phyloP scores from a whole-genome alignment of 1,140 invertebrate genomes.

The Procambarus virginalis region DNA sequence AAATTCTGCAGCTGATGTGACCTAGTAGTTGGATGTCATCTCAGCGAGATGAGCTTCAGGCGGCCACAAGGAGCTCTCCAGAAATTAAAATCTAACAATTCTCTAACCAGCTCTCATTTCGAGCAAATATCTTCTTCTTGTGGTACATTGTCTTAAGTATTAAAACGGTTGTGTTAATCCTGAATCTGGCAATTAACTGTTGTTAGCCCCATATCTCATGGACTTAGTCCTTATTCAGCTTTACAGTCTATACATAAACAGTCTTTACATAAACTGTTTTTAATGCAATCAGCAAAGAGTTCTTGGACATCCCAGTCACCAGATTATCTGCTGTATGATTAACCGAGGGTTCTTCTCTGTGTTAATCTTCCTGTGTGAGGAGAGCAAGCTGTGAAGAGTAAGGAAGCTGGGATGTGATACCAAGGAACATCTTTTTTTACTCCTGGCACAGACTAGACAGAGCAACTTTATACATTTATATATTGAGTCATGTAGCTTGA shows the following conservation, averaged over 20 bases:
- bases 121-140: no score
- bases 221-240: neutral
- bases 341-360: neutral
- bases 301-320: slow-evolving; percentile 11
- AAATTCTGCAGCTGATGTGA: no score
- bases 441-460: slow-evolving; percentile 14
- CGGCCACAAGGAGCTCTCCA: no score
- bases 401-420: slow-evolving; percentile 1
- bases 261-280: slow-evolving; percentile 12
- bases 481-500: neutral
- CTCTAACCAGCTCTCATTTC: no score
- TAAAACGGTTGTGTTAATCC: no score
- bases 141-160: no score
- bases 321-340: neutral
- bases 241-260: no score
- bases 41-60: no score
- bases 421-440: neutral
- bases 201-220: neutral
- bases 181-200: neutral
- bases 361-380: neutral
- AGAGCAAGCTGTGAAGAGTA: neutral
- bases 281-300: neutral
- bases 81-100: no score
- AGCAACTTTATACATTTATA: neutral
- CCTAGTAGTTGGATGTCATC: no score